A percentile compares a stretch with the other conserved stretches of the same genome.
Evolutionary conservation across 2,888 invertebrate genomes (phyloP).

Genomic region (Andrena trimmerana): DNA sequence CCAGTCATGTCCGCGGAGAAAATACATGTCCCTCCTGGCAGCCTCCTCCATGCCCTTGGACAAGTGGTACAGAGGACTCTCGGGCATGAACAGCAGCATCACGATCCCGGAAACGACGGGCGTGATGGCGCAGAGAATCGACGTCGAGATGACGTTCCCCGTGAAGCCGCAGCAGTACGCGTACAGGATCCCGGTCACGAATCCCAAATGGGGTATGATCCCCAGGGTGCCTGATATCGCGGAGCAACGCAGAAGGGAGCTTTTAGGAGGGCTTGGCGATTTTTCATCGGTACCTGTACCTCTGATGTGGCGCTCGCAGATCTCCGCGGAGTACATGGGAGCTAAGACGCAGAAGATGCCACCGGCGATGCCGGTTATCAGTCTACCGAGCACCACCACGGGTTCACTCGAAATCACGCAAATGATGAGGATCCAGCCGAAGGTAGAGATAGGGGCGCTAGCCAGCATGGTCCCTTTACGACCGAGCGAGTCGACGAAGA

Average conservation of each 20-base stretch:
- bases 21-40: constrained; percentile 89
- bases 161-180: constrained; percentile 88
- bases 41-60: constrained; percentile 87
- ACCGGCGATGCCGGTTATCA: constrained; percentile 90
- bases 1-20: constrained; percentile 90
- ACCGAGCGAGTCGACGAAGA: constrained; percentile 89
- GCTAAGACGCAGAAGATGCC: constrained; percentile 93
- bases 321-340: constrained; percentile 94
- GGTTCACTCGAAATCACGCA: constrained; percentile 87
- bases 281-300: constrained; percentile 77
- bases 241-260: neutral
- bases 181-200: constrained; percentile 93
- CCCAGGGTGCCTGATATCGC: constrained; percentile 89
- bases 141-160: constrained; percentile 87
- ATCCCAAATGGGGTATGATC: constrained; percentile 93
- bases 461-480: constrained; percentile 89
- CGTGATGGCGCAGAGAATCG: constrained; percentile 87
- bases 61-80: constrained; percentile 91
- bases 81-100: constrained; percentile 93
- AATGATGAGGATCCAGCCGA: constrained; percentile 90
- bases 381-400: constrained; percentile 87
- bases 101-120: constrained; percentile 88
- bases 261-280: neutral
- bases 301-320: constrained; percentile 92
- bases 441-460: constrained; percentile 88